Base-by-base conservation (phyloP, 1,140 invertebrate genomes). In the Drosophila saltans region DNA sequence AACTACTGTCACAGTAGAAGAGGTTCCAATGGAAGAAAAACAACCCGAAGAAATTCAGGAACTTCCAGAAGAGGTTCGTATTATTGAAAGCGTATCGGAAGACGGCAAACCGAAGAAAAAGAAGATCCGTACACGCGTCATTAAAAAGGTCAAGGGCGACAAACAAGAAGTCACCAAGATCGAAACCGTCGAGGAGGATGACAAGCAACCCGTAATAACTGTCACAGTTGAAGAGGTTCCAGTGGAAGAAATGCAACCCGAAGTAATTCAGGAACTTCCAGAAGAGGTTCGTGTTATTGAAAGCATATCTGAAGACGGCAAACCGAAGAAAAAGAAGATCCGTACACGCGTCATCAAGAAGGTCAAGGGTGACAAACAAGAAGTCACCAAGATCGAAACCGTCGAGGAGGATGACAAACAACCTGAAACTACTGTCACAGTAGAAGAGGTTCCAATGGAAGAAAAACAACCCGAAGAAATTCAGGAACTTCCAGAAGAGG, bases 401-500 rank as follows among this genome's bases (percentile, higher is more conserved):
- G 36, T 66, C 36, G 64, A 66, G 2, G 64, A 66, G 9, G 64
- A 66, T 57, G 64, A 66, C 36, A 66, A 66, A 1, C 36, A 40
- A n/a, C 24, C 63, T 1, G 64, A 66, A 9, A 66, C 64, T 16
- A 66, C 64, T 6, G 64, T 66, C 6, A 66, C 64, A 3, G 64
- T 66, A 1, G 64, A 66, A 21, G 64, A 66, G 36, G 4, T 57
- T 41, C 52, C 64, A 3, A 33, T 57, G 24, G 52, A 57, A 66
- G 52, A 66, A 21, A 16, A 16, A 16, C 33, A 55, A 16, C 41
- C 60, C 8, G 69, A 75, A 40, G 55, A 64, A 11, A 43, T 78
- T 6, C 28, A 64, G 40, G 79, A 81, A 56, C 61, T 75, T 64
- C 79, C 79, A 8, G 76, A 75, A 40, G 66, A 70, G 28, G 69